Conservation (phyloP, 2,888 invertebrate species). For the Oscheius onirici region DNA sequence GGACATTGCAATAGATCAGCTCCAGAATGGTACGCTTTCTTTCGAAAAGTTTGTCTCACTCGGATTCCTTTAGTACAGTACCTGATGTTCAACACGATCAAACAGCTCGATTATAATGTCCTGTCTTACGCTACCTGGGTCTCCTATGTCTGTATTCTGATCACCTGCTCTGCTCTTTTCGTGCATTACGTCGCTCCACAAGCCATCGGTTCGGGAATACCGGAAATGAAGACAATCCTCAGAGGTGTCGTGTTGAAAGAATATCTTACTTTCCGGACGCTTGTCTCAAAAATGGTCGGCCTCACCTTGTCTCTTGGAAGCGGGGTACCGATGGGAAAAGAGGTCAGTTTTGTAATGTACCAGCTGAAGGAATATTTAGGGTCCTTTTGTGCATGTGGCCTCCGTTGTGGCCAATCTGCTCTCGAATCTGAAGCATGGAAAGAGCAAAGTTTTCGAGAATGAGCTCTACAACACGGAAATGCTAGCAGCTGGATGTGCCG, state of each 20-base stretch:
- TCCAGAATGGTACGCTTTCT: constrained; percentile 38
- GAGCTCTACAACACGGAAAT: constrained; percentile 82
- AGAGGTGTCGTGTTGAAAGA: constrained; percentile 96
- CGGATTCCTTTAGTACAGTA: constrained; percentile 41
- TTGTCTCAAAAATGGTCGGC: constrained; percentile 92
- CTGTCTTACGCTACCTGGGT: constrained; percentile 55
- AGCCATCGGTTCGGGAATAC: constrained; percentile 80
- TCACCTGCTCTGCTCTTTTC: constrained; percentile 75
- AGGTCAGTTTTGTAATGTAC: constrained; percentile 76
- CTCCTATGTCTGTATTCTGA: constrained; percentile 58
- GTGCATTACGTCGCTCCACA: constrained; percentile 96
- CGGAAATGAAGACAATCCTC: constrained; percentile 82
- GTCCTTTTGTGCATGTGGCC: constrained; percentile 97
- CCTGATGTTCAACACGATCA: constrained; percentile 35
- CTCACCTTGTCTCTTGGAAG: constrained; percentile 93
- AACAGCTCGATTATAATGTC: constrained; percentile 18
- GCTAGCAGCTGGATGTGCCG: constrained; percentile 96
- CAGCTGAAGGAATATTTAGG: constrained; percentile 73
- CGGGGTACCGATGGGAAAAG: constrained; percentile 95
- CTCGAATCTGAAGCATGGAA: constrained; percentile 85
- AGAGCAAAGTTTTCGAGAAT: constrained; percentile 59
- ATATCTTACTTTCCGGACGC: constrained; percentile 91
- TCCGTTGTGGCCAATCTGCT: constrained; percentile 92
- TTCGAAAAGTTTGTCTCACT: neutral
- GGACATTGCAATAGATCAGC: constrained; percentile 61